Evolutionary conservation across 2,888 invertebrate genomes (phyloP).

Genomic region (Chouioia cunea): DNA sequence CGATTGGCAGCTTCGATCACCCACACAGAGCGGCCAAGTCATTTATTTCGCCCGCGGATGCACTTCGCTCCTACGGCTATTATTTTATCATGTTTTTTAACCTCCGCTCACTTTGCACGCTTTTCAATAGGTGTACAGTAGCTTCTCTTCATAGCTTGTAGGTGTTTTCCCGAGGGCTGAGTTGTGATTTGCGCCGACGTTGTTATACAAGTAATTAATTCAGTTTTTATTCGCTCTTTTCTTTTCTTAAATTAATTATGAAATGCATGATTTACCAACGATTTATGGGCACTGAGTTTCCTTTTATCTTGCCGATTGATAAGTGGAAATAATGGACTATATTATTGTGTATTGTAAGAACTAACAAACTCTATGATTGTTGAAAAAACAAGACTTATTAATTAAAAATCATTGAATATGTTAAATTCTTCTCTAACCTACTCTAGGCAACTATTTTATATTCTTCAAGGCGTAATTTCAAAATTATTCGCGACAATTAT

Average conservation of each 20-base stretch:
- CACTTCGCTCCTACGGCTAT: slow-evolving; percentile 4
- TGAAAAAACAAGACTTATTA: too few relatives aligned
- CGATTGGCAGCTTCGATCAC: background rate
- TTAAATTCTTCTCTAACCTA: too few relatives aligned
- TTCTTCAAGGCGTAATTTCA: too few relatives aligned
- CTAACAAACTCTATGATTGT: too few relatives aligned
- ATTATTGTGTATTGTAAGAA: too few relatives aligned
- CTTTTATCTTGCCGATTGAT: background rate
- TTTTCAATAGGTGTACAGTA: background rate
- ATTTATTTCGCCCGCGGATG: slow-evolving; percentile 20
- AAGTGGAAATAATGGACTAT: too few relatives aligned
- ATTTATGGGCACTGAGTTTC: background rate
- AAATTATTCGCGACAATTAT: too few relatives aligned
- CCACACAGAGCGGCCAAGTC: background rate
- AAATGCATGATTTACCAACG: slow-evolving; percentile 10
- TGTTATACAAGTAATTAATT: slow-evolving; percentile 16
- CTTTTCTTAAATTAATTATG: background rate
- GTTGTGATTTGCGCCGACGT: background rate
- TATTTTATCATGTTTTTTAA: slow-evolving; percentile 10
- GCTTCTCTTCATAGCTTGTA: background rate
- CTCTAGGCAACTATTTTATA: too few relatives aligned
- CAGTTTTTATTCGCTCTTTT: slow-evolving; percentile 15
- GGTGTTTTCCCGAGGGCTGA: slow-evolving; percentile 16
- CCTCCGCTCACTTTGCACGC: background rate
- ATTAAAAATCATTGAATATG: too few relatives aligned